These are phyloP conservation scores for Cheilosia soror DNA, from an alignment of 2,888 invertebrate genomes.

Conservation along the genomic window DNA sequence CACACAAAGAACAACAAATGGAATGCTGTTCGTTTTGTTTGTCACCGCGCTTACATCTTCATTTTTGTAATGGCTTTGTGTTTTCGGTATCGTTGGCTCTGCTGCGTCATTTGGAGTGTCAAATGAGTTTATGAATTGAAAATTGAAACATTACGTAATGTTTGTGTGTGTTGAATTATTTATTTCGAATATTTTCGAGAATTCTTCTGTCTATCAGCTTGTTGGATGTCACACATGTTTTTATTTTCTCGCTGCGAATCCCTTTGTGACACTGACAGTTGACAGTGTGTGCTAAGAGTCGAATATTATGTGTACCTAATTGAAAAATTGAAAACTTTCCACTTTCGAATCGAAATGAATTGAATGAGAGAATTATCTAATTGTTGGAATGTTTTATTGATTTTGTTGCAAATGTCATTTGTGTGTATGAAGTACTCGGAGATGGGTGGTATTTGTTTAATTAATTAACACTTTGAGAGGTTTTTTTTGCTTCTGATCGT, in stretches of 20 bases:
- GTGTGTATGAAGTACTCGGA: background rate
- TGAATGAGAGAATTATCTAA: constrained; percentile 38
- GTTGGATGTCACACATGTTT: constrained; percentile 14
- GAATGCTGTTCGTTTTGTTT: constrained; percentile 10
- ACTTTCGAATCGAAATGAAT: constrained; percentile 33
- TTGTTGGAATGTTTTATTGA: constrained; percentile 15
- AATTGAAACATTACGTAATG: constrained; percentile 18
- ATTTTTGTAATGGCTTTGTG: constrained; percentile 16
- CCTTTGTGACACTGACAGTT: background rate
- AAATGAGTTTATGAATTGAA: constrained; percentile 16
- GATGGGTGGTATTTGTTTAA: constrained; percentile 3
- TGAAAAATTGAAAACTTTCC: constrained; percentile 42
- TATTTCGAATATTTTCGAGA: constrained; percentile 10
- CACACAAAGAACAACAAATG: background rate
- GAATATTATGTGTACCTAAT: background rate
- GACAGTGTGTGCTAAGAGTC: background rate
- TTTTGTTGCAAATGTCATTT: constrained; percentile 12
- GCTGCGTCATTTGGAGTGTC: constrained; percentile 26
- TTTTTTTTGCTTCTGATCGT: background rate
- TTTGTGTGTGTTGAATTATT: constrained; percentile 19
- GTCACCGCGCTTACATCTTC: constrained; percentile 16
- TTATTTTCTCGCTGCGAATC: background rate
- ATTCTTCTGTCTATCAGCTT: background rate
- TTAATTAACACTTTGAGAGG: constrained; percentile 10
- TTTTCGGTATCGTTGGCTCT: constrained; percentile 6